Evolutionary conservation across 2,797 vertebrate genomes (phyloP).

Genomic region (Odontamblyopus lacepedii): DNA sequence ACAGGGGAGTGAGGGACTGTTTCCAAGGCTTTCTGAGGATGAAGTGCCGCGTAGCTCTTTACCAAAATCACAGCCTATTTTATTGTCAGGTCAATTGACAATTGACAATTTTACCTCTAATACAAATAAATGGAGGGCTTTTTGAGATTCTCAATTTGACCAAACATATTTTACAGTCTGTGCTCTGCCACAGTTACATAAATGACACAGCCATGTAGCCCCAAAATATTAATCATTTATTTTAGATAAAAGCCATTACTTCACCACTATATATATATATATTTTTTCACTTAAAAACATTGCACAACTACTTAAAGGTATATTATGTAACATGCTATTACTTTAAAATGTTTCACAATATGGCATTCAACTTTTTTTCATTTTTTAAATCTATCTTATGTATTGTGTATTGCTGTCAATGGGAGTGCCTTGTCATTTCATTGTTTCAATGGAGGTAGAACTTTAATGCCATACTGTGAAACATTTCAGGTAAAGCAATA

Average conservation of each 20-base stretch:
- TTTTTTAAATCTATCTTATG: neutral
- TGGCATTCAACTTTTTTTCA: neutral
- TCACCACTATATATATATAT: neutral
- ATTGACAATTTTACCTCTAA: neutral
- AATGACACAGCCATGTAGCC: neutral
- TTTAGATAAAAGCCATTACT: neutral
- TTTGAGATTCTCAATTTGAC: neutral
- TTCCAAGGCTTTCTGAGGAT: conserved; percentile 1
- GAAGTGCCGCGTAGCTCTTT: neutral
- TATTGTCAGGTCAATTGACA: neutral
- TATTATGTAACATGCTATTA: neutral
- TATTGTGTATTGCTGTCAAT: too few species aligned
- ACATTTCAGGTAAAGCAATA: too few species aligned
- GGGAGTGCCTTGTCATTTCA: too few species aligned
- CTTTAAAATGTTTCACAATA: neutral
- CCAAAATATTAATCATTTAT: neutral
- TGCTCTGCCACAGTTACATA: neutral
- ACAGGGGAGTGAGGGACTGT: conserved; percentile 4
- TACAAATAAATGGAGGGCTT: neutral
- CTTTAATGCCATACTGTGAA: too few species aligned
- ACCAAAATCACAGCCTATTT: conserved; percentile 6
- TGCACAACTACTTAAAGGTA: neutral
- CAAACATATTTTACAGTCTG: conserved; percentile 5
- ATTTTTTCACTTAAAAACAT: neutral
- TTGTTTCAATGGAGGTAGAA: too few species aligned